Evolutionary conservation across 2,113 vertebrate species (phyloP).

Genomic region (Cyanoramphus novaezelandiae): DNA sequence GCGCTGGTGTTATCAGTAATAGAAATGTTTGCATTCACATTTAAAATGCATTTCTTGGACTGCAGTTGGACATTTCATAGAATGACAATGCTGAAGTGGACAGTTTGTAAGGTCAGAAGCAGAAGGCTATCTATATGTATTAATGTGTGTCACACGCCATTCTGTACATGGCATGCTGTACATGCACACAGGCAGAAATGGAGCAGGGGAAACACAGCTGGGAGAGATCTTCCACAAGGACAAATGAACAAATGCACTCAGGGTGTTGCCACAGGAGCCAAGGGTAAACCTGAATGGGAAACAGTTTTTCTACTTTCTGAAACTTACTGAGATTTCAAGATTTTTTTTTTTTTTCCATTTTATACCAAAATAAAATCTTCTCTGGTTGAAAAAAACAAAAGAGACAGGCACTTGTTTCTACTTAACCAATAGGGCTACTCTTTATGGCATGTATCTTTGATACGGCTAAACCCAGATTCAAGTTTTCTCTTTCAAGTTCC

Average conservation of each 20-base stretch:
- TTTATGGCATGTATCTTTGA: neutral
- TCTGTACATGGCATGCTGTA: neutral
- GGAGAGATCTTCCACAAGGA: neutral
- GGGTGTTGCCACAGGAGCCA: neutral
- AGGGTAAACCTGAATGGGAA: neutral
- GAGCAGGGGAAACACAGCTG: neutral
- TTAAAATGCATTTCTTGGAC: constrained; percentile 68
- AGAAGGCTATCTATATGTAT: constrained; percentile 49
- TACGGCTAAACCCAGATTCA: neutral
- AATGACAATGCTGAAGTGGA: constrained; percentile 68
- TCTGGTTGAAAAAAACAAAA: neutral
- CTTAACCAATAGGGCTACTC: neutral
- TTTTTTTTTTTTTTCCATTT: neutral
- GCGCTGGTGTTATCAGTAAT: constrained; percentile 64
- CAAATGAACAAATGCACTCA: neutral
- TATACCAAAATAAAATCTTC: neutral
- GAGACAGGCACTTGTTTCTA: neutral
- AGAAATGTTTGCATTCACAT: constrained; percentile 69
- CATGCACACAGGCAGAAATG: neutral
- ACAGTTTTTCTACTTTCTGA: neutral
- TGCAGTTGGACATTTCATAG: constrained; percentile 50
- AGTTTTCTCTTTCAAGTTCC: neutral
- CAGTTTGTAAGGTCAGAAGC: constrained; percentile 67
- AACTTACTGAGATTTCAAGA: neutral
- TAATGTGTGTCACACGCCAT: constrained; percentile 28